These are phyloP conservation scores for Acronicta psi DNA, from an alignment of 2,888 invertebrate species.

Conservation along the genomic window DNA sequence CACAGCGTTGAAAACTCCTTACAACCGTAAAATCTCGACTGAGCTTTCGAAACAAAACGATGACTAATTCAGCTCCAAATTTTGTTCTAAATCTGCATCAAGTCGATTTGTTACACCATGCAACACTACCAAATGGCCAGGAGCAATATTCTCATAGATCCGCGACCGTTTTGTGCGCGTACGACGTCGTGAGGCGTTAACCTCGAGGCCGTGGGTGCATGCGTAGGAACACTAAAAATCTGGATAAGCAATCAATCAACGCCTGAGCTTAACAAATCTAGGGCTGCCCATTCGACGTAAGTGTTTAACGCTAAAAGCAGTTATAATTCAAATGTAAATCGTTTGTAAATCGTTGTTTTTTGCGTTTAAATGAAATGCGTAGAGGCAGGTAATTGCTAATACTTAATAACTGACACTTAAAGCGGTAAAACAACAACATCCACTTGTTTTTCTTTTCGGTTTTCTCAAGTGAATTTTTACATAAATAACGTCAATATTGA, in stretches of 20 bases:
- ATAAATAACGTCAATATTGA: not conserved
- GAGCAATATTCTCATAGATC: slow-evolving; percentile 61
- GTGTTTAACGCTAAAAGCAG: not conserved
- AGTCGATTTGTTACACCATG: slow-evolving; percentile 39
- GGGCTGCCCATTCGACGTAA: slow-evolving; percentile 35
- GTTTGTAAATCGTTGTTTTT: too few relatives aligned
- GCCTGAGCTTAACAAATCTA: slow-evolving; percentile 36
- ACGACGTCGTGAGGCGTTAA: slow-evolving; percentile 59
- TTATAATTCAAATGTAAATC: not conserved
- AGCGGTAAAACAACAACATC: not conserved
- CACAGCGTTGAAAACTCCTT: too few relatives aligned
- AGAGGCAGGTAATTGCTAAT: not conserved
- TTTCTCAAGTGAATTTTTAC: not conserved
- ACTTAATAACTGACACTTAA: not conserved
- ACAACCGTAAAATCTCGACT: slow-evolving; percentile 6
- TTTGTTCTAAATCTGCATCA: slow-evolving; percentile 16
- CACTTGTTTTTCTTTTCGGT: not conserved
- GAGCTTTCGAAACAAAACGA: slow-evolving; percentile 5
- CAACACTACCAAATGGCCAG: slow-evolving; percentile 24
- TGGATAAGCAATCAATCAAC: slow-evolving; percentile 68
- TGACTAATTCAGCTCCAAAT: slow-evolving; percentile 20
- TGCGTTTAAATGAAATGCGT: not conserved
- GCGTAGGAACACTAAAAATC: slow-evolving; percentile 73
- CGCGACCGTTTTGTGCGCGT: slow-evolving; percentile 26
- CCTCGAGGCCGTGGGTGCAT: slow-evolving; percentile 67